phyloP scores from a whole-genome alignment of 2,113 vertebrate genomes.

The Paracanthobrama guichenoti region DNA sequence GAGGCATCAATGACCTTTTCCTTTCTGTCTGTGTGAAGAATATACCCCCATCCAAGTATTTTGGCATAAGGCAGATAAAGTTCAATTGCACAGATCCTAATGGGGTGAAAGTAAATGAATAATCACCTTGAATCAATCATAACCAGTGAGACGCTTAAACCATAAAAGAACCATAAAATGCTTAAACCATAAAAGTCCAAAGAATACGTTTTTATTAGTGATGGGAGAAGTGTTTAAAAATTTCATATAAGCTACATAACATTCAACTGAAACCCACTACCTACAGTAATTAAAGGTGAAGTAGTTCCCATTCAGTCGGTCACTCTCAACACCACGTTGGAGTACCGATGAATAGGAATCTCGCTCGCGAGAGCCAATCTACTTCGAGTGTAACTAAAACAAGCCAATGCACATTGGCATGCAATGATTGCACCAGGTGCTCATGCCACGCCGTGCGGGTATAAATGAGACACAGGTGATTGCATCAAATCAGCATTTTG shows the following conservation, averaged over 20 bases:
- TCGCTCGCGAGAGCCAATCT: too few relatives aligned
- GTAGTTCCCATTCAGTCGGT: too few relatives aligned
- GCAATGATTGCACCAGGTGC: too few relatives aligned
- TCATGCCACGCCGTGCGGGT: too few relatives aligned
- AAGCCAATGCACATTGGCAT: too few relatives aligned
- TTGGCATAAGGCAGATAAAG: conserved; percentile 10
- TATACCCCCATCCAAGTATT: not conserved
- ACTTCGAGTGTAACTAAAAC: too few relatives aligned
- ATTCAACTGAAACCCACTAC: not conserved
- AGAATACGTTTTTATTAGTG: conserved; percentile 52
- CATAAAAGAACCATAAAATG: too few relatives aligned
- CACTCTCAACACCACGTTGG: too few relatives aligned
- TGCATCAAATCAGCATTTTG: too few relatives aligned
- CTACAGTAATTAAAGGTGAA: not conserved
- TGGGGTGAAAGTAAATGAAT: conserved; percentile 26
- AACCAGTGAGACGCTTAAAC: conserved; percentile 31
- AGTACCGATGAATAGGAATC: too few relatives aligned
- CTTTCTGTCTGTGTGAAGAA: conserved; percentile 32
- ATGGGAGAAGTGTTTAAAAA: conserved; percentile 27
- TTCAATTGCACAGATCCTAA: conserved; percentile 35
- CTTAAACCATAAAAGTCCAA: too few relatives aligned
- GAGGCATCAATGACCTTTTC: conserved; percentile 32
- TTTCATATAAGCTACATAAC: not conserved
- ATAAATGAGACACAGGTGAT: too few relatives aligned
- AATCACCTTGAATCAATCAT: conserved; percentile 41